These are phyloP conservation scores for Schlechtendalia chinensis DNA, from an alignment of 1,140 invertebrate genomes.

Conservation along the genomic window DNA sequence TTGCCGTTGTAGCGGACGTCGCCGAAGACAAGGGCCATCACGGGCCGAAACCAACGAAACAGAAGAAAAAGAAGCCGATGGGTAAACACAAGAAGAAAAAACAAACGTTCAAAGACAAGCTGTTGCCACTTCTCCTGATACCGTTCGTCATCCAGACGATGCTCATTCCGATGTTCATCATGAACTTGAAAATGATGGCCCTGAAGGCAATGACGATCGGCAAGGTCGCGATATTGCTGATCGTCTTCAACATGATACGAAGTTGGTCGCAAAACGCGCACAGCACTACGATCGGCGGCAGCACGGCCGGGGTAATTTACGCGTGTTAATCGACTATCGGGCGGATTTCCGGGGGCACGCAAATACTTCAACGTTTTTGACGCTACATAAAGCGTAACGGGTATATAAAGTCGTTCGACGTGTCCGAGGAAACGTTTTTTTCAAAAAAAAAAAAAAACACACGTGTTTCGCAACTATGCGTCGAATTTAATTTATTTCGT, in stretches of 20 bases:
- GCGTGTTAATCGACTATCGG: too few relatives aligned
- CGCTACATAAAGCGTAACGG: too few relatives aligned
- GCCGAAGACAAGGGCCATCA: neutral
- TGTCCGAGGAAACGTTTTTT: too few relatives aligned
- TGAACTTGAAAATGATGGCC: conserved; percentile 53
- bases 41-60: neutral
- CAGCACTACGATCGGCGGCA: neutral
- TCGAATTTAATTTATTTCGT: too few relatives aligned
- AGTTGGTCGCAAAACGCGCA: conserved; percentile 36
- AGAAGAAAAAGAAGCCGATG: conserved; percentile 40
- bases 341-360: too few relatives aligned
- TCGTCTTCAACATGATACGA: conserved; percentile 51
- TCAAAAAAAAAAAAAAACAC: too few relatives aligned
- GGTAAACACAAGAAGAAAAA: conserved; percentile 52
- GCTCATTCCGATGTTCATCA: conserved; percentile 53
- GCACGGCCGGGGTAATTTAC: conserved; percentile 8
- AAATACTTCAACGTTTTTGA: too few relatives aligned
- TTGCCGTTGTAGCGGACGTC: too few relatives aligned
- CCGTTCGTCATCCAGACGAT: conserved; percentile 53
- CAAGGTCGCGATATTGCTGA: conserved; percentile 52
- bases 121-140: conserved; percentile 52
- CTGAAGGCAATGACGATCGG: conserved; percentile 53
- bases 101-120: conserved; percentile 51
- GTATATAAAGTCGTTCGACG: too few relatives aligned
- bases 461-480: too few relatives aligned